Evolutionary conservation across 2,797 vertebrate species (phyloP).

Genomic region (Lithobates pipiens): DNA sequence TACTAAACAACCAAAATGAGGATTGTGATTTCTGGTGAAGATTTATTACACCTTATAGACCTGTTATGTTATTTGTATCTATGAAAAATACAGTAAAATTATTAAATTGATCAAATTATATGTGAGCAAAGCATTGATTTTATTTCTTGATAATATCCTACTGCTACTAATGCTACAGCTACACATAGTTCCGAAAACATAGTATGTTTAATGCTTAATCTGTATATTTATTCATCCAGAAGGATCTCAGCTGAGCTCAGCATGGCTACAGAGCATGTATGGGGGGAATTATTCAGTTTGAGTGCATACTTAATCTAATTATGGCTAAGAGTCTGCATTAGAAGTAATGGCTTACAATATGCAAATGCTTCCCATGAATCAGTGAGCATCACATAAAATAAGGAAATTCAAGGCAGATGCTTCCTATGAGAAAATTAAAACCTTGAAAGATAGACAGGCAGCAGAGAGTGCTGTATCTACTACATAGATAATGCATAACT

Average conservation of each 20-base stretch:
- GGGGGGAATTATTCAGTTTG: constrained; percentile 6
- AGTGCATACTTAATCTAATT: constrained; percentile 40
- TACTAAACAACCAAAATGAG: background rate
- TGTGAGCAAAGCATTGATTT: background rate
- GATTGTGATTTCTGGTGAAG: background rate
- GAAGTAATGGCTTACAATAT: constrained; percentile 41
- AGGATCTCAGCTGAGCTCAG: background rate
- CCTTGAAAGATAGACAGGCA: background rate
- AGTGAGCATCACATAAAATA: constrained; percentile 7
- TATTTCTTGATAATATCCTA: background rate
- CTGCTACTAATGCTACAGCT: background rate
- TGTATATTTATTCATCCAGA: constrained; percentile 18
- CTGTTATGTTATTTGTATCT: background rate
- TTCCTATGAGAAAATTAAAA: background rate
- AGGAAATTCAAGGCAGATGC: background rate
- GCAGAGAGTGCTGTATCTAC: background rate
- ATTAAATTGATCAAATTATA: background rate
- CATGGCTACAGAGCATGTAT: constrained; percentile 31
- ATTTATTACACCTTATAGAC: background rate
- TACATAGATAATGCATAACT: background rate
- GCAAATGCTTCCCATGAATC: constrained; percentile 25
- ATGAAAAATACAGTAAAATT: background rate
- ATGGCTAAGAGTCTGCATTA: constrained; percentile 12
- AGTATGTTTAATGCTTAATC: background rate
- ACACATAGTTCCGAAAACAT: background rate